phyloP scores from a whole-genome alignment of 2,797 vertebrate species.

The Labeo calbasu region DNA sequence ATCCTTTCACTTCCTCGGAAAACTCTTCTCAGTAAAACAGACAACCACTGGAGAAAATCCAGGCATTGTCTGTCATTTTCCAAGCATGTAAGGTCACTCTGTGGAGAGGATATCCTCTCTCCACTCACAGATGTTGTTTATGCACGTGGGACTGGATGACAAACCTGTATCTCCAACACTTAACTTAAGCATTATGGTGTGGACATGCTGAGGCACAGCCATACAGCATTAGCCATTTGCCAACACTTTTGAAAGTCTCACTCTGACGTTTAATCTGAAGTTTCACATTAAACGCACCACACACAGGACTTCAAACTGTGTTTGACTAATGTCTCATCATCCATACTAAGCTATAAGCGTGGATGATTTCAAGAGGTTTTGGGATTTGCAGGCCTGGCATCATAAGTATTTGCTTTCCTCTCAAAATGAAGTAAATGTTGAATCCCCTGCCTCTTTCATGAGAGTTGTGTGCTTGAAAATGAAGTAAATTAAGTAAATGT shows the following conservation, averaged over 20 bases:
- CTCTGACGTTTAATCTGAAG: neutral
- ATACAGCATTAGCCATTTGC: constrained; percentile 10
- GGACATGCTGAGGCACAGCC: constrained; percentile 14
- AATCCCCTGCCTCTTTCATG: neutral
- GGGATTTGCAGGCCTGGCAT: neutral
- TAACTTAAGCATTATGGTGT: neutral
- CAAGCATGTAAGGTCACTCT: constrained; percentile 47
- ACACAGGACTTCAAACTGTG: constrained; percentile 11
- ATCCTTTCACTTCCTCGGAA: constrained; percentile 46
- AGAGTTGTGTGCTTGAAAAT: neutral
- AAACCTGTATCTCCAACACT: neutral
- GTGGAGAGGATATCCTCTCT: constrained; percentile 52
- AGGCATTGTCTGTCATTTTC: constrained; percentile 56
- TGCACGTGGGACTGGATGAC: constrained; percentile 10
- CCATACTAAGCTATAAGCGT: neutral
- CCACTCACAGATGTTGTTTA: constrained; percentile 37
- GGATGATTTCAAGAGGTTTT: constrained; percentile 21
- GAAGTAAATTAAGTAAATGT: constrained; percentile 9
- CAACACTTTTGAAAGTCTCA: constrained; percentile 17
- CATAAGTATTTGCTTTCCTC: constrained; percentile 9
- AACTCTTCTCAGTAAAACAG: constrained; percentile 40
- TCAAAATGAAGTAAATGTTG: constrained; percentile 3
- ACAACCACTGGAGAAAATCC: constrained; percentile 51
- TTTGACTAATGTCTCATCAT: constrained; percentile 22
- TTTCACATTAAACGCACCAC: neutral